These are phyloP conservation scores for Patella caerulea DNA, from an alignment of 2,888 invertebrate species.

Conservation along the genomic window DNA sequence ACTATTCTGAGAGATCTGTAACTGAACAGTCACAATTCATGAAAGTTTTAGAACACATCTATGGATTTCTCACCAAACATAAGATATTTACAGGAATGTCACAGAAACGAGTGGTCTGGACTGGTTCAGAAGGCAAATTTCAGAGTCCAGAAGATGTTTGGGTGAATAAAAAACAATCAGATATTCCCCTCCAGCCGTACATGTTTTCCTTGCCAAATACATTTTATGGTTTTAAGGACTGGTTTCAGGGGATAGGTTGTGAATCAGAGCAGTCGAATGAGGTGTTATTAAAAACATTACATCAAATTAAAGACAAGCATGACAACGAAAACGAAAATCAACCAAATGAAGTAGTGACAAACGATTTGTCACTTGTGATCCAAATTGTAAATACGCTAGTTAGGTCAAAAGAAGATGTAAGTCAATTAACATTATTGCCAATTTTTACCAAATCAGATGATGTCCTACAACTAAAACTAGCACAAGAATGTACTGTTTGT, in stretches of 20 bases:
- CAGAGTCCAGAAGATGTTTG: background rate
- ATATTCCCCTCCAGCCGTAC: background rate
- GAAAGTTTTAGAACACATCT: constrained; percentile 14
- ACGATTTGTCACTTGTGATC: constrained; percentile 17
- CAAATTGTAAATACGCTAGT: constrained; percentile 15
- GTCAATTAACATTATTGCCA: constrained; percentile 20
- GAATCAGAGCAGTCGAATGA: constrained; percentile 8
- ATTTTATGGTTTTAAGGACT: background rate
- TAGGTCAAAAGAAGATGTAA: background rate
- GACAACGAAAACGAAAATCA: background rate
- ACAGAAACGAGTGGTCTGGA: constrained; percentile 13
- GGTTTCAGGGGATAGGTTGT: constrained; percentile 22
- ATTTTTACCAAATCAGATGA: constrained; percentile 17
- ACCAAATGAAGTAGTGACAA: background rate
- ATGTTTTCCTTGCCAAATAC: background rate
- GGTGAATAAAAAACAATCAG: background rate
- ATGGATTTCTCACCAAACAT: background rate
- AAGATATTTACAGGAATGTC: background rate
- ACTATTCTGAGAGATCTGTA: background rate
- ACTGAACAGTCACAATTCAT: constrained; percentile 16
- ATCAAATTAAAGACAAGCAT: constrained; percentile 25
- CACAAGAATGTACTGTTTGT: constrained; percentile 48
- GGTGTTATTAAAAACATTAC: constrained; percentile 14
- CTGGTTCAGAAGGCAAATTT: background rate
- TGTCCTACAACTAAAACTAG: constrained; percentile 25